Evolutionary conservation across 2,113 vertebrate genomes (phyloP), one percentile per base, ranked within the genome.

Genomic region (Pogona vitticeps): DNA sequence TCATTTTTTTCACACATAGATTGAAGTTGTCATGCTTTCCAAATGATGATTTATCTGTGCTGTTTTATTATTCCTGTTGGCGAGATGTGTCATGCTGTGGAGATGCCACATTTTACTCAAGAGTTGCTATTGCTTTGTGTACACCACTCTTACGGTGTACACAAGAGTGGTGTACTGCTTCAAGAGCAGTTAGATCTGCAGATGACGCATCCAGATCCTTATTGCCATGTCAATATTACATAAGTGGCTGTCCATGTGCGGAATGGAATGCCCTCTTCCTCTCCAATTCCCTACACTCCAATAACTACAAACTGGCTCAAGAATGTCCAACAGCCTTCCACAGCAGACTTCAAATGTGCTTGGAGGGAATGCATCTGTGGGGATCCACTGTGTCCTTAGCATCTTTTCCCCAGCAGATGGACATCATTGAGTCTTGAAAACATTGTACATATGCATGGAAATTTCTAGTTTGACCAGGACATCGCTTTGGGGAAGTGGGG

Each of bases 1-100:
- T 63, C 93, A 17, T 86, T 91, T 92, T 94, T 89, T 86, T 86
- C 91, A 63, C 0, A 0, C 89, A 93, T 90, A 77, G 82, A 89
- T 76, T 26, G 21, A 26, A 42, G 72, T 21, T 75, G 18, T 40
- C 40, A 75, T 20, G 4, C 23, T 42, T 75, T 42, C 38, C 42
- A 42, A 21, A 26, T 12, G 21, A 75, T 4, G n/a, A n/a, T n/a
- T 33, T 6, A n/a, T 20, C 1, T 18, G 20, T 72, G 18, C n/a
- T n/a, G n/a, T n/a, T n/a, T n/a, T n/a, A 38, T 72, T 18, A 20
- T 2, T 1, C 21, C 36, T 21, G 15, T 18, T 33, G 20, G 15
- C 38, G 33, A n/a, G 36, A 38, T 21, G 21, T 6, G 6, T 72
- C 17, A 72, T 72, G 70, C 18, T 72, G 20, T 72, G 33, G 33